Conservation (phyloP, 2,797 vertebrate species). For the Chloroceryle inda region DNA sequence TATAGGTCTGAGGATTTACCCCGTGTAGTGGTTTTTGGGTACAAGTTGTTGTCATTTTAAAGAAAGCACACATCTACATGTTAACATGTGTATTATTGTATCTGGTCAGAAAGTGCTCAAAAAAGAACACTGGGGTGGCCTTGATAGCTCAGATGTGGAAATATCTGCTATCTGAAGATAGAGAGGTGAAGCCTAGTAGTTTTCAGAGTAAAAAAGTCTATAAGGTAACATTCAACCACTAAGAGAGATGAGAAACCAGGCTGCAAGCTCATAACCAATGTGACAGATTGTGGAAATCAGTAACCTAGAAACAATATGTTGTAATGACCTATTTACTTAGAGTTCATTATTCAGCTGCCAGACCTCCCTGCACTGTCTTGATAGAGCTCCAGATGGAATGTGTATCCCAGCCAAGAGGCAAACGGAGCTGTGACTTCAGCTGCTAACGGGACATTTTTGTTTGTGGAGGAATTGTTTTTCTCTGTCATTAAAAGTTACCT, state of each 20-base stretch:
- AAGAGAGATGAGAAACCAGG: constrained; percentile 4
- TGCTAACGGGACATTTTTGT: not conserved
- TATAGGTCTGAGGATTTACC: not conserved
- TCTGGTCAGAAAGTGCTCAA: not conserved
- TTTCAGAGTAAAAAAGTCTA: not conserved
- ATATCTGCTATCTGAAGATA: not conserved
- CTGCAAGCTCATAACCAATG: not conserved
- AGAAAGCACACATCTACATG: not conserved
- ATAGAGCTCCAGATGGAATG: constrained; percentile 67
- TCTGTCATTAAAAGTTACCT: constrained; percentile 30
- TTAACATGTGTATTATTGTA: not conserved
- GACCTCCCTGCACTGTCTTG: constrained; percentile 67
- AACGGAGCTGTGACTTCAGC: constrained; percentile 67
- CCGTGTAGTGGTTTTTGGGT: fast-evolving
- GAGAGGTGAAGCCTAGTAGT: not conserved
- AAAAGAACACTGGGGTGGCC: not conserved
- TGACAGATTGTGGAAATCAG: not conserved
- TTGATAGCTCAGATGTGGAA: not conserved
- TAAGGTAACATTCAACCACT: not conserved
- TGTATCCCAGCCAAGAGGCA: constrained; percentile 29
- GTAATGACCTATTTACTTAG: constrained; percentile 48
- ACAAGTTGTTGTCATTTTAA: not conserved
- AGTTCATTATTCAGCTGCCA: constrained; percentile 72
- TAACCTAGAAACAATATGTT: constrained; percentile 59
- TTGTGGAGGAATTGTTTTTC: constrained; percentile 46